Base-by-base conservation (phyloP, 2,888 invertebrate species). In the Drosophila suboccidentalis region DNA sequence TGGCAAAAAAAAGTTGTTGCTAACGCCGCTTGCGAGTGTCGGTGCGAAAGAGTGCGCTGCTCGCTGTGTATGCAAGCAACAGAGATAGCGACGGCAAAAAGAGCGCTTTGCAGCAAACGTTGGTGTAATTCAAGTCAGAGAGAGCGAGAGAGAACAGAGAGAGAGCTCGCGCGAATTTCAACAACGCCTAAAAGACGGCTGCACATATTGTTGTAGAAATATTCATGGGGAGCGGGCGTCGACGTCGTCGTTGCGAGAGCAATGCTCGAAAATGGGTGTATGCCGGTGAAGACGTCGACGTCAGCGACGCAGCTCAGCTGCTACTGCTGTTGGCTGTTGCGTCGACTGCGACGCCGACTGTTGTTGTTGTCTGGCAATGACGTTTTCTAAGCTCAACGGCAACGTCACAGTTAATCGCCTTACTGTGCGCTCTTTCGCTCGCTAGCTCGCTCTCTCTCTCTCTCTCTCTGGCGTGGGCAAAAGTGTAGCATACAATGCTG, bases 211-310 rank as follows among this genome's bases (percentile, higher is more conserved):
- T 78, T 77, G 77, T 77, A 66, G 77, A 77, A 77, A 77, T 66
- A 49, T n/a, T 17, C 36, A 57, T 77, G 65, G 62, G 53, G 43
- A 74, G 73, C 54, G 49, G 49, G 39, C 59, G 26, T n/a, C 55
- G 34, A 2, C 29, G 13, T 11, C 38, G 51, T 9, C 53, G 29
- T 15, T 36, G 43, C 19, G 53, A 60, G 62, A 78, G 78, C 69
- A 81, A 74, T 78, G 80, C 82, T 78, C 60, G 50, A 90, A 90
- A 90, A 90, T 90, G 90, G 90, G 90, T 90, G 90, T 90, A 89
- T 90, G 90, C 90, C 78, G 78, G 55, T 46, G 55, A 60, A 47
- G 38, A 61, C 58, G 65, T 17, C 55, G 38, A 10, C 15, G 71
- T n/a, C 46, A 43, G 39, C 57, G 51, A 36, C 53, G 53, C 19